Evolutionary conservation across 2,888 invertebrate genomes (phyloP), one percentile per base, ranked within the genome.

Genomic region (Cremastinae sp.): DNA sequence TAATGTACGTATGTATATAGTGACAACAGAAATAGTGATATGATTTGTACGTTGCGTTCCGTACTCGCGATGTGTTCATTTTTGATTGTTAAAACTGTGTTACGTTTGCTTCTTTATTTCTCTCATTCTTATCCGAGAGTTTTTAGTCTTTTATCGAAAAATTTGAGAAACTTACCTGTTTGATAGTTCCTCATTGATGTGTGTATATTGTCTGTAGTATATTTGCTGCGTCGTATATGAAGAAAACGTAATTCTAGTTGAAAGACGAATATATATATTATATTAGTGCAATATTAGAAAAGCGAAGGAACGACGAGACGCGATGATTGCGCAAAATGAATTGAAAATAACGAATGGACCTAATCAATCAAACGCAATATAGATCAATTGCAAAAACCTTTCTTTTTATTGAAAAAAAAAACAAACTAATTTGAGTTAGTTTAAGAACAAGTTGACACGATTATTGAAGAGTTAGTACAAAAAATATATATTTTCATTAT

Each of bases 401-500:
- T 74, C 49, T 5, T 74, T 85, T 86, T 86, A 85, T 86, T 69
- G 79, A 79, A 83, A 85, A 84, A n/a, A n/a, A n/a, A n/a, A n/a
- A n/a, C n/a, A n/a, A 82, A 79, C 78, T 75, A 73, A 20, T 83
- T 43, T 69, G 47, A 36, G 70, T 59, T 72, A 72, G 65, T 74
- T 70, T 74, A 3, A 70, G 53, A 49, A 38, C 54, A 47, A 45
- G 8, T 64, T 34, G 22, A 75, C 65, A 64, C 62, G 70, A 71
- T 59, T 28, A 53, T 56, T 66, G 74, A 77, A 84, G 79, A 81
- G 81, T 86, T 83, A 84, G 87, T 88, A 88, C 82, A 87, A 88
- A 88, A 88, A 87, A 88, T 88, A 88, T 87, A 87, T n/a, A n/a
- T n/a, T n/a, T 81, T 78, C 81, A 65, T 83, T 56, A 78, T 66